Base-by-base conservation (phyloP, 2,113 vertebrate genomes). In the Cebus imitator region DNA sequence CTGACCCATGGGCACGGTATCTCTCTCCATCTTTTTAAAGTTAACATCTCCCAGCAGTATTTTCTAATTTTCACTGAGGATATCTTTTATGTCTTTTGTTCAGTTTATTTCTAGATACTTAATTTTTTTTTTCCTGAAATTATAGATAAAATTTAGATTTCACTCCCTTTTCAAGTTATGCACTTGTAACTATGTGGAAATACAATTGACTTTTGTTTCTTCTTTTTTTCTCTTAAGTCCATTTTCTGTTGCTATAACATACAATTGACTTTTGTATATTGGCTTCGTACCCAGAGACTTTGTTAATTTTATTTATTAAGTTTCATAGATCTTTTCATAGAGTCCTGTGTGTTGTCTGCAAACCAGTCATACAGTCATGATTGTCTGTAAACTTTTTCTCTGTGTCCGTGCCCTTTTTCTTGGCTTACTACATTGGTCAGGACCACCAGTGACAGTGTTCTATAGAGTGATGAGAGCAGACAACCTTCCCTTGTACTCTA, bases 81-180 rank as follows among this genome's bases (percentile, higher is more conserved):
- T 92, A 13, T 79, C 3, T 32, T 90, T 68, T 76, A 30, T 32
- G 57, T 37, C 40, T 78, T 78, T 79, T 79, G 32, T 92, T 70
- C 68, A 52, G 73, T 91, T 87, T 87, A 40, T 92, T 87, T 84
- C 50, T 88, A 70, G 40, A 12, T 81, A 35, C 32, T 8, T 35
- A 17, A 35, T 32, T n/a, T 55, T 83, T 83, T 83, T 83, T 83
- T 88, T 20, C 61, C 21, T 84, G 50, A 79, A 82, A 64, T 88
- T 80, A 0, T n/a, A 85, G 73, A 64, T 85, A 84, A 66, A 90
- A 66, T 95, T 92, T 89, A 73, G 75, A 50, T 84, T 92, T 84
- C 91, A 87, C 23, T 64, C 52, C 1, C 25, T 73, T 87, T 92
- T 64, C 2, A 75, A 81, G 32, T 91, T 43, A 40, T 79, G 48